Evolutionary conservation across 1,140 invertebrate genomes (phyloP).

Genomic region (Geopemphigus sp.): DNA sequence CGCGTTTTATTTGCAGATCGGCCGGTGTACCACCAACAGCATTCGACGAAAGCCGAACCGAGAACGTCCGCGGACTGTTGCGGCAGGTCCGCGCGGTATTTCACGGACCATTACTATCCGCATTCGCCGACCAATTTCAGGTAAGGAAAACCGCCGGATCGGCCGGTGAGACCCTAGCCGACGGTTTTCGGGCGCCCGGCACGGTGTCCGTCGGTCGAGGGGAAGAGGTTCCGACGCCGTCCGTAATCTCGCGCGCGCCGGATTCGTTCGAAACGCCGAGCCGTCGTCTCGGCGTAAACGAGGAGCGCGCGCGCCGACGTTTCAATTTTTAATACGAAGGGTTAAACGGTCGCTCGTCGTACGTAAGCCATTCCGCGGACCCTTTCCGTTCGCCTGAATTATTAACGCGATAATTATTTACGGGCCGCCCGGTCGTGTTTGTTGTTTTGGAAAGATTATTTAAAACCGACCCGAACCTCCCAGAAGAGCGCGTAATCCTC

Average conservation of each 20-base stretch:
- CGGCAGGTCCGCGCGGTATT: conserved; percentile 28
- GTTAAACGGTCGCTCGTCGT: conserved; percentile 43
- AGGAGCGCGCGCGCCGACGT: neutral
- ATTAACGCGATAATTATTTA: conserved; percentile 49
- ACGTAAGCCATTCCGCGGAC: conserved; percentile 44
- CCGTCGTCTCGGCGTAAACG: too few species aligned
- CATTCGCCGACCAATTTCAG: conserved; percentile 40
- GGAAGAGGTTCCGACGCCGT: too few species aligned
- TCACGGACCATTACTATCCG: conserved; percentile 33
- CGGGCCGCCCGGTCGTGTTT: conserved; percentile 8
- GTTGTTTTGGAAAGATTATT: conserved; percentile 49
- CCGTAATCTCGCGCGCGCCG: too few species aligned
- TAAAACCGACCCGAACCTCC: conserved; percentile 36
- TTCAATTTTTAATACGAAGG: conserved; percentile 49
- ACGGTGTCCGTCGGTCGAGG: too few species aligned
- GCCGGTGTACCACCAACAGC: conserved; percentile 12
- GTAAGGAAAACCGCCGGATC: too few species aligned
- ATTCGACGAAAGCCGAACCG: conserved; percentile 17
- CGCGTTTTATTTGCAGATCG: too few species aligned
- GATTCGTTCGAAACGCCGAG: too few species aligned
- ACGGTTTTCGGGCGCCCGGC: too few species aligned
- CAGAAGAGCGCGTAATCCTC: conserved; percentile 38
- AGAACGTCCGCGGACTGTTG: conserved; percentile 31
- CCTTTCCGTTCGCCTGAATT: conserved; percentile 43
- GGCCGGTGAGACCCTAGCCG: too few species aligned